A percentile compares a stretch with the other conserved stretches of the same genome.
These are phyloP conservation scores for Pissodes strobi DNA, from an alignment of 1,140 invertebrate genomes.

Conservation along the genomic window DNA sequence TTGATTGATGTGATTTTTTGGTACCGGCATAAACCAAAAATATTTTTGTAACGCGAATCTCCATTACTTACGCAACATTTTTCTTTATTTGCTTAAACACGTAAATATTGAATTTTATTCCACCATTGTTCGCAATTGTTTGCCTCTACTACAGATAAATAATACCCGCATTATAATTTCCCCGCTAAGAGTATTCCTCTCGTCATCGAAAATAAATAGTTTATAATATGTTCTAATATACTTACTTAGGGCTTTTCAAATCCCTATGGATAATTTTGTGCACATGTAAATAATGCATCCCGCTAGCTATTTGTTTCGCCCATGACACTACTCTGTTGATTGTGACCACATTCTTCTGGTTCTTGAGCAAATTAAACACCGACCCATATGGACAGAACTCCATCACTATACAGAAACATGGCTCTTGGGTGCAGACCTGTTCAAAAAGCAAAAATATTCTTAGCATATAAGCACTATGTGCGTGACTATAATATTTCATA, in stretches of 20 bases:
- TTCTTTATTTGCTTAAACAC: no score
- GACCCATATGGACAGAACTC: constrained; percentile 96
- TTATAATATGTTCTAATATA: no score
- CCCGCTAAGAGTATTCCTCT: no score
- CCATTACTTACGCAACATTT: no score
- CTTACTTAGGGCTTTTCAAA: constrained; percentile 94
- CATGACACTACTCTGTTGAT: constrained; percentile 85
- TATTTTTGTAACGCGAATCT: no score
- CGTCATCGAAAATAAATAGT: background rate
- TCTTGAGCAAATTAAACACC: constrained; percentile 86
- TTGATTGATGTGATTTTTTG: no score
- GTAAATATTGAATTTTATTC: no score
- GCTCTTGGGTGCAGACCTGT: constrained; percentile 72
- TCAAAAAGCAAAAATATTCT: background rate
- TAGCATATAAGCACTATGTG: no score
- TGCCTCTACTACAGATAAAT: no score
- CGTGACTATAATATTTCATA: constrained; percentile 62
- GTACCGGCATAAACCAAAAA: no score
- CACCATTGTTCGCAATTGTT: no score
- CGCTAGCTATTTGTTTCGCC: constrained; percentile 93
- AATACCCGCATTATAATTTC: no score
- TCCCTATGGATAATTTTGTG: constrained; percentile 98
- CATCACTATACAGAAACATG: constrained; percentile 96
- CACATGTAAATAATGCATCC: constrained; percentile 95
- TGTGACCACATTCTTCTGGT: constrained; percentile 73